A percentile compares a stretch with the other conserved stretches of the same genome.
These are phyloP conservation scores for Thamnophis elegans DNA, from an alignment of 2,797 vertebrate genomes.

Conservation along the genomic window DNA sequence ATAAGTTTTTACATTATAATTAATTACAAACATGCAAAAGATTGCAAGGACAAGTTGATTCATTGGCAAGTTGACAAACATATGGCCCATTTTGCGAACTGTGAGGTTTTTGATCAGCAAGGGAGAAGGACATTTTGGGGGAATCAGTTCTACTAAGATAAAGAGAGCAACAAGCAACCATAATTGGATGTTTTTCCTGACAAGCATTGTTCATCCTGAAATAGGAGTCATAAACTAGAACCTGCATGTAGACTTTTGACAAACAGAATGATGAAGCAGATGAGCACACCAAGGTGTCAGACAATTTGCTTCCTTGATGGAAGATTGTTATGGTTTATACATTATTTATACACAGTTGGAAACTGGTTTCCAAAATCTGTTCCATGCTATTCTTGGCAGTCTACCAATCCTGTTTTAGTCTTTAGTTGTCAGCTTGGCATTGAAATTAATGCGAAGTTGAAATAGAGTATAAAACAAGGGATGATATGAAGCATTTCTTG, in stretches of 20 bases:
- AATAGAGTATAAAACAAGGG: not conserved
- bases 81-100: slow-evolving; percentile 78
- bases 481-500: not conserved
- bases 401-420: slow-evolving; percentile 38
- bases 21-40: slow-evolving; percentile 81
- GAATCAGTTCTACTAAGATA: slow-evolving; percentile 63
- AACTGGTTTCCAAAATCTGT: slow-evolving; percentile 49
- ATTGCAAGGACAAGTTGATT: slow-evolving; percentile 79
- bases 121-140: slow-evolving; percentile 74
- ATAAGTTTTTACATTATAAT: slow-evolving; percentile 77
- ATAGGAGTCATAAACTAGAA: slow-evolving; percentile 59
- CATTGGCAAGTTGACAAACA: slow-evolving; percentile 82
- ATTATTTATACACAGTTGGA: slow-evolving; percentile 47
- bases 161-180: slow-evolving; percentile 68
- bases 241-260: slow-evolving; percentile 49
- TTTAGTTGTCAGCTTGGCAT: slow-evolving; percentile 19
- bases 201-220: slow-evolving; percentile 60
- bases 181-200: slow-evolving; percentile 57
- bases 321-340: slow-evolving; percentile 35
- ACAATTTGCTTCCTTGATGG: slow-evolving; percentile 48
- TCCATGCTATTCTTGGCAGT: slow-evolving; percentile 40
- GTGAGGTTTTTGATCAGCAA: slow-evolving; percentile 72
- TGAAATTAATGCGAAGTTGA: slow-evolving; percentile 10
- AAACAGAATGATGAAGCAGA: slow-evolving; percentile 40
- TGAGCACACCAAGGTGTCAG: slow-evolving; percentile 2